phyloP scores from a whole-genome alignment of 2,888 invertebrate genomes.

The Hirudinaria manillensis region DNA sequence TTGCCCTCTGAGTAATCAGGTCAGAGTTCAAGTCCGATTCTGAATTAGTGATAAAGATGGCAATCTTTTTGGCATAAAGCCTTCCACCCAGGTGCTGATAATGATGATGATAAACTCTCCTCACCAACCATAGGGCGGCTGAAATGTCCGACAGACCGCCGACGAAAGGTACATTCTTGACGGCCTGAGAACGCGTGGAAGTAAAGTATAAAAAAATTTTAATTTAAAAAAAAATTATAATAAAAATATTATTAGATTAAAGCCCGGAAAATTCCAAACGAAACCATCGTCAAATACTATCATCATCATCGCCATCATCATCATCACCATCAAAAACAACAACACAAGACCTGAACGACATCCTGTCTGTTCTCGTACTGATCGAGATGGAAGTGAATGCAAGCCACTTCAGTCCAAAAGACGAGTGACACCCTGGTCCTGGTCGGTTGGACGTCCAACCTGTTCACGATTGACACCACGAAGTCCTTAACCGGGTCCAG shows the following conservation, averaged over 20 bases:
- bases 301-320: too few species aligned
- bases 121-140: constrained; percentile 4
- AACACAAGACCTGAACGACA: constrained; percentile 39
- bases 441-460: constrained; percentile 36
- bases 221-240: background rate
- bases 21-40: constrained; percentile 44
- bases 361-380: constrained; percentile 41
- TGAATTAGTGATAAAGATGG: constrained; percentile 46
- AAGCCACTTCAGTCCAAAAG: constrained; percentile 38
- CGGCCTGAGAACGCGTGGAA: constrained; percentile 9
- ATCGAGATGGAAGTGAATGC: constrained; percentile 46
- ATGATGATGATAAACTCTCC: constrained; percentile 8
- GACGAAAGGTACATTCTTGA: constrained; percentile 20
- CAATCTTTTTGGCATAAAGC: constrained; percentile 44
- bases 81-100: constrained; percentile 49
- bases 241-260: background rate
- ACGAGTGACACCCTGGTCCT: constrained; percentile 38
- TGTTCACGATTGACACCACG: constrained; percentile 26
- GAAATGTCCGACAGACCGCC: constrained; percentile 30
- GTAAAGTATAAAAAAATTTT: background rate
- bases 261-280: too few species aligned
- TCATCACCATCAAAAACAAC: too few species aligned
- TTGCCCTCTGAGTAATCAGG: constrained; percentile 45
- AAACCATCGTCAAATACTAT: too few species aligned
- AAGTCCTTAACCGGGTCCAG: constrained; percentile 35